Evolutionary conservation across 2,113 vertebrate species (phyloP), one percentile per base, ranked within the genome.

Genomic region (Peucedramus taeniatus): DNA sequence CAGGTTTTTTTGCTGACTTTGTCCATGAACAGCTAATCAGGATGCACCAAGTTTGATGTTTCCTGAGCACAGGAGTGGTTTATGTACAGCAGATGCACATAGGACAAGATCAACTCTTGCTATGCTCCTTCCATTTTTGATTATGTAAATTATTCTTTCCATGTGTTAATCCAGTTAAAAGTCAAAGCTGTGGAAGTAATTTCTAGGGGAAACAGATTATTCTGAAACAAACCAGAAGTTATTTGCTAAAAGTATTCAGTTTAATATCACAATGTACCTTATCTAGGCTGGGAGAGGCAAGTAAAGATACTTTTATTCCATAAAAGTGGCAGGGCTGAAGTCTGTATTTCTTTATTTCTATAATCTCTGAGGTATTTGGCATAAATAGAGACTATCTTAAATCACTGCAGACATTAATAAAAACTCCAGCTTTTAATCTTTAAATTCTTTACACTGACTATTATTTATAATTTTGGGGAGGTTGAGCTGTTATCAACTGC

Each of bases 141-240:
- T 93, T 82, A 63, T 61, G 53, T 50, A 8, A 75, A 82, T n/a
- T 76, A 71, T 91, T 93, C 60, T 89, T 97, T 90, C 70, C 85
- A 28, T 93, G 56, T 94, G 77, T 70, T 91, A 68, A 70, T 86
- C 59, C 91, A 64, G n/a, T 75, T 69, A 35, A 70, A 91, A 78
- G 71, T 81, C 66, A 49, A 90, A 91, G 23, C 40, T 79, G 45
- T 74, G 61, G 72, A 82, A 93, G 77, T 61, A 53, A 84, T 91
- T 92, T 93, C 26, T 60, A 15, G 47, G 42, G 50, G 37, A 75
- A 93, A 30, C 44, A 84, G 80, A 76, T 84, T 84, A 57, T 85
- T 93, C 42, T 93, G 93, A 87, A 76, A 76, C 20, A 89, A 95
- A 69, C n/a, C 69, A 95, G 76, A 64, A 91, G 61, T 79, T 72